A percentile compares a stretch with the other conserved stretches of the same genome.
phyloP scores from a whole-genome alignment of 2,113 vertebrate genomes.

The Lonchura striata region DNA sequence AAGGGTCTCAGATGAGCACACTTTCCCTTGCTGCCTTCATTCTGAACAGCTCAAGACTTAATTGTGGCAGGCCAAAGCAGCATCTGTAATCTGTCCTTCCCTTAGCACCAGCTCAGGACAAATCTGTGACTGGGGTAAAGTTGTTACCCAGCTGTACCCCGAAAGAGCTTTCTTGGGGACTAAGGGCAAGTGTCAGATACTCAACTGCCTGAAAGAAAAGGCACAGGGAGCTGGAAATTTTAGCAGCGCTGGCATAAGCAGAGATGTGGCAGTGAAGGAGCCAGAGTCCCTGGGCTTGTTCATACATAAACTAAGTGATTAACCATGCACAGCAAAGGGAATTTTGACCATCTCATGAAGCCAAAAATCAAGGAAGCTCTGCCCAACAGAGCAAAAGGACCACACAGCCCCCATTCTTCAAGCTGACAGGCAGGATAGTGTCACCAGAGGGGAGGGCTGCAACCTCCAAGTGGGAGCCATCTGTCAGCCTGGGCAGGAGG shows the following conservation, averaged over 20 bases:
- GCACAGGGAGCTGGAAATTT: neutral
- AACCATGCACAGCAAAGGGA: neutral
- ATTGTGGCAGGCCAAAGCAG: neutral
- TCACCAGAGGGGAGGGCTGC: neutral
- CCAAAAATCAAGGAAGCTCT: neutral
- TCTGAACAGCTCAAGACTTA: neutral
- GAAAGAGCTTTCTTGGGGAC: neutral
- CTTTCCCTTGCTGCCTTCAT: neutral
- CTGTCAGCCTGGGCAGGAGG: neutral
- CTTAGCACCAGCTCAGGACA: neutral
- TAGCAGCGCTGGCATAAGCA: neutral
- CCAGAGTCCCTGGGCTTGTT: neutral
- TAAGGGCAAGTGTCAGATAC: neutral
- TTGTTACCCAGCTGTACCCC: neutral
- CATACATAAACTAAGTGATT: neutral
- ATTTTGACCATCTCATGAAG: neutral
- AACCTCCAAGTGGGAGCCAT: slow-evolving; percentile 27
- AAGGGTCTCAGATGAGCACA: neutral
- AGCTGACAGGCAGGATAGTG: neutral
- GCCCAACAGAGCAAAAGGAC: neutral
- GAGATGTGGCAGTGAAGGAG: neutral
- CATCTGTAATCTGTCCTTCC: neutral
- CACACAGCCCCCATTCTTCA: neutral
- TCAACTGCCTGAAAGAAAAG: neutral
- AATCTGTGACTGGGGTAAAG: neutral